Evolutionary conservation across 2,113 vertebrate genomes (phyloP), one percentile per base, ranked within the genome.

Genomic region (Hiodon tergisus): DNA sequence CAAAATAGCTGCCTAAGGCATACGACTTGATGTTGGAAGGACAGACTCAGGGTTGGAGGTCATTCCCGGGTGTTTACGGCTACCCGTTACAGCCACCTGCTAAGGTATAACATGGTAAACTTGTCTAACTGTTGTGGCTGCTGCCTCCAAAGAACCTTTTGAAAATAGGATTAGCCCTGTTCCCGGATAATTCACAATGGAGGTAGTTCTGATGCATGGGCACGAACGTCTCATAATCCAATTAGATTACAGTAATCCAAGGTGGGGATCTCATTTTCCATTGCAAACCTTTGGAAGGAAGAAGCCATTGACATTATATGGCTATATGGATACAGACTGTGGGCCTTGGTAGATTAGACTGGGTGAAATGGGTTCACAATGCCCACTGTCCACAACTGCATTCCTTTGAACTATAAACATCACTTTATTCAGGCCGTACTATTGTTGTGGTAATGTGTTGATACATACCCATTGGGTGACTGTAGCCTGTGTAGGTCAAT

Each of bases 171-270:
- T 72, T 52, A 16, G 58, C 51, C 52, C 71, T 52, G 59, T n/a
- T 60, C 50, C 59, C 6, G 57, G 58, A 17, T 61, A 50, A 60
- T 72, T 51, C 48, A 61, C 61, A 13, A 50, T 50, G 13, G 58
- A 16, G 16, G 48, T 51, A 7, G 71, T 17, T 16, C 5, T 61
- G 46, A 72, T 60, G 54, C 48, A 55, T 51, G 58, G 71, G 51
- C 58, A 61, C 7, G 59, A 72, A 14, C 17, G 13, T 61, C 48
- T 51, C 14, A 50, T 14, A 51, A 47, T 46, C n/a, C 51, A 51
- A 61, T 61, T 72, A 72, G 58, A 72, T 72, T 62, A 10, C 46
- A 48, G 16, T 72, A 62, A 62, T 72, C 59, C 59, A 62, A 14
- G 55, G 59, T 14, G 31, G 48, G 47, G 14, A 48, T 51, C 59